These are phyloP conservation scores for Rostratula benghalensis DNA, from an alignment of 2,113 vertebrate genomes.

Conservation along the genomic window DNA sequence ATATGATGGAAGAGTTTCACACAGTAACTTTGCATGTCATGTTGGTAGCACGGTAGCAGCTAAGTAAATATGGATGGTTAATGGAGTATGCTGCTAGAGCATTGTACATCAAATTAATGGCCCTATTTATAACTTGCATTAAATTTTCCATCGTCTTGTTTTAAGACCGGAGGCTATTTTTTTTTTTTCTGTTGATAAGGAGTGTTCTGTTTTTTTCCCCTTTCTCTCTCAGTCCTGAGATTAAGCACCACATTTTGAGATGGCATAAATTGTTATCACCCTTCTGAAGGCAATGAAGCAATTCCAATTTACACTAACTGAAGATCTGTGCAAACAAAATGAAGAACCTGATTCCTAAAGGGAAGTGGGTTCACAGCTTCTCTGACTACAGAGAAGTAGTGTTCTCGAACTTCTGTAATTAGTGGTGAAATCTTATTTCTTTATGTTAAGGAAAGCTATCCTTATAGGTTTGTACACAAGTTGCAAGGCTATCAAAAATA, in stretches of 20 bases:
- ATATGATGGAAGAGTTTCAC: background rate
- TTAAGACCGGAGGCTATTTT: background rate
- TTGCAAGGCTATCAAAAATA: background rate
- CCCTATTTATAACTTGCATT: conserved; percentile 22
- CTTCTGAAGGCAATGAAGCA: background rate
- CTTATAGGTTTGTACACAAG: background rate
- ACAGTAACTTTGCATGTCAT: background rate
- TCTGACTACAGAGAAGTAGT: no score
- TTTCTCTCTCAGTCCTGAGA: background rate
- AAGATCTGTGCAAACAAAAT: background rate
- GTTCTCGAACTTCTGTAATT: background rate
- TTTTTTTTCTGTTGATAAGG: background rate
- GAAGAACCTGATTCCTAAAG: background rate
- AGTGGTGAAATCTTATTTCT: background rate
- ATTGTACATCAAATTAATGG: conserved; percentile 44
- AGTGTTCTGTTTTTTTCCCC: background rate
- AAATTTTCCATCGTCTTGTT: background rate
- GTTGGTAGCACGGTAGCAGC: background rate
- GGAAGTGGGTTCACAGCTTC: background rate
- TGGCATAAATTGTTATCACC: background rate
- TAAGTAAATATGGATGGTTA: conserved; percentile 33
- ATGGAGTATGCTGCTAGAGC: background rate
- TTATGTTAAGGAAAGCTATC: background rate
- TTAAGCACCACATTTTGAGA: background rate
- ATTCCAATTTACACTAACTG: background rate